A percentile compares a stretch with the other conserved stretches of the same genome.
These are phyloP conservation scores for Acleris emargana DNA, from an alignment of 2,888 invertebrate genomes.

Conservation along the genomic window DNA sequence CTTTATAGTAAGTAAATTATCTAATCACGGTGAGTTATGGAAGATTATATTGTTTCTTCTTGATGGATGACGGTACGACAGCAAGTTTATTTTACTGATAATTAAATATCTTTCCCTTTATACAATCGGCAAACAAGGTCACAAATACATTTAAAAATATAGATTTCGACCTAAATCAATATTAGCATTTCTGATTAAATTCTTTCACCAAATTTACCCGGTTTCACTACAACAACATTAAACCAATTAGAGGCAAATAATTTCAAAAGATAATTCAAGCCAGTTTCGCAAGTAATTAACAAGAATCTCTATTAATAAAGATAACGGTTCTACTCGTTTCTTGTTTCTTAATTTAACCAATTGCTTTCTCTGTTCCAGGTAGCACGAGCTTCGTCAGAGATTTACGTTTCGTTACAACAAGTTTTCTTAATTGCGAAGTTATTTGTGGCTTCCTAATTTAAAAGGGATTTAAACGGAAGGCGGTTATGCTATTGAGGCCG, in stretches of 20 bases:
- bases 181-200: too few species aligned
- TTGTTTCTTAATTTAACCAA: conserved; percentile 7
- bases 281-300: conserved; percentile 9
- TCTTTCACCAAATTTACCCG: too few species aligned
- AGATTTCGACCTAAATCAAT: too few species aligned
- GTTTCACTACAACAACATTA: too few species aligned
- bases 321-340: conserved; percentile 7
- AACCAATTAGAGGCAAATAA: background rate
- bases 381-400: conserved; percentile 1
- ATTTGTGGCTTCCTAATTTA: background rate
- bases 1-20: too few species aligned
- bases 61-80: too few species aligned
- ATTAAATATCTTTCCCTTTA: too few species aligned
- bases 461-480: background rate
- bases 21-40: too few species aligned
- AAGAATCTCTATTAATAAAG: background rate
- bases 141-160: too few species aligned
- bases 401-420: background rate
- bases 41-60: too few species aligned
- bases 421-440: conserved; percentile 9
- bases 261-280: background rate
- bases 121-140: too few species aligned
- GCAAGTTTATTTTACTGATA: too few species aligned
- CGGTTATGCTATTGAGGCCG: background rate
- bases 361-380: conserved; percentile 29